Evolutionary conservation across 2,888 invertebrate species (phyloP), one percentile per base, ranked within the genome.

Genomic region (Priocnemis perturbator): DNA sequence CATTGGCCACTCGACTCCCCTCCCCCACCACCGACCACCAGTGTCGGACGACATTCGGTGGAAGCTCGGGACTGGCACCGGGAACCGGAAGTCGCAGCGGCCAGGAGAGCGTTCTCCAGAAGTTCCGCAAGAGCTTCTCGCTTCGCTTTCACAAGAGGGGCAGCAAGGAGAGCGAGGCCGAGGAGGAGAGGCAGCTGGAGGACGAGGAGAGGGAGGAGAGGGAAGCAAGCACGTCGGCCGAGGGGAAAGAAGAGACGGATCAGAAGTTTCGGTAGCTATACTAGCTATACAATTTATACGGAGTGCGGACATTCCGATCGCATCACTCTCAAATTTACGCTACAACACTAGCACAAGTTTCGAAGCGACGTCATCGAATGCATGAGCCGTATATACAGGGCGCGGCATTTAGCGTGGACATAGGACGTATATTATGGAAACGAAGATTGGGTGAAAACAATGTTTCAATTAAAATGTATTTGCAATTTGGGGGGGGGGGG

Each of bases 101-200:
- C 48, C 86, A 86, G 73, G 92, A 92, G 81, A 92, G 93, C 85
- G 93, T 94, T 48, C 88, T 94, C 75, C 93, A 94, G 82, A 94
- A 94, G 88, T 94, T 94, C 87, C 91, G 93, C 69, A 94, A 94
- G 85, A 93, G 93, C 71, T 92, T 94, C 84, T 93, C 93, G 30
- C 84, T 92, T 68, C 90, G 91, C 77, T 92, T 92, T 85, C 90
- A 92, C 79, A 91, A 91, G 83, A 91, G 90, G 81, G 90, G 90
- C 55, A 91, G 90, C 82, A 90, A 90, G 77, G 90, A 91, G 68
- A 89, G 89, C 71, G 87, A 86, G 37, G 37, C 37, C 78, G 90
- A 90, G 65, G 83, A 89, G 63, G 89, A 90, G 68, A 89, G 89
- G 47, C 83, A 85, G 59, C 82, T 83, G 37, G 89, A 90, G 72